A percentile compares a stretch with the other conserved stretches of the same genome.
phyloP scores from a whole-genome alignment of 2,797 vertebrate genomes.

The Sebastes steindachneri region DNA sequence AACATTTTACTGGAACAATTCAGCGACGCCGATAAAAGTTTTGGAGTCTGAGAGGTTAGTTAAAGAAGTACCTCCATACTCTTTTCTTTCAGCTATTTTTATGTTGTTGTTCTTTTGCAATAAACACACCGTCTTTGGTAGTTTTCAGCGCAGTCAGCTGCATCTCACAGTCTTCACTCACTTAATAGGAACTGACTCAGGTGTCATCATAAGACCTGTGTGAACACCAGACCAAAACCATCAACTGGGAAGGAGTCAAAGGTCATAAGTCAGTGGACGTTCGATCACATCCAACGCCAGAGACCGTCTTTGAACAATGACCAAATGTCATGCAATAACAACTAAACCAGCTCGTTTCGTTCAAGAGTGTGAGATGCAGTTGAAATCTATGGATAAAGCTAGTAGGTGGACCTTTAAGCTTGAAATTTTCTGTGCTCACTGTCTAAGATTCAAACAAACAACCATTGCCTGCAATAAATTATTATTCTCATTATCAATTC shows the following conservation, averaged over 20 bases:
- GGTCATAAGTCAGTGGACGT: neutral
- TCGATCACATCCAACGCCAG: neutral
- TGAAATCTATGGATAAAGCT: neutral
- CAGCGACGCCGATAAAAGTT: neutral
- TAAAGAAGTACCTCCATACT: neutral
- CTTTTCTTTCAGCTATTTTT: neutral
- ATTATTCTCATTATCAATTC: neutral
- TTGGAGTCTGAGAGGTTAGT: neutral
- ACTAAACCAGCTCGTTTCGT: neutral
- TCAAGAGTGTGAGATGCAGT: neutral
- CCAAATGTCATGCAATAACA: neutral
- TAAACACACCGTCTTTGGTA: neutral
- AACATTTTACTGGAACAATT: neutral
- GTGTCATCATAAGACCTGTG: neutral
- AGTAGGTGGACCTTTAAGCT: neutral
- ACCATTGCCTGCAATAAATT: neutral
- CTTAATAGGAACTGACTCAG: neutral
- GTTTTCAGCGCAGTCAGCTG: neutral
- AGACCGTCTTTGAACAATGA: neutral
- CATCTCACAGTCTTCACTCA: neutral
- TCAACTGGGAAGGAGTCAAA: neutral
- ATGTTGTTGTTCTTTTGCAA: neutral
- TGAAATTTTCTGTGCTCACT: neutral
- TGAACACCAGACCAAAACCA: neutral
- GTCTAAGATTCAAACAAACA: neutral